Evolutionary conservation across 2,113 vertebrate species (phyloP), one percentile per base, ranked within the genome.

Genomic region (Marcusenius ussheri): DNA sequence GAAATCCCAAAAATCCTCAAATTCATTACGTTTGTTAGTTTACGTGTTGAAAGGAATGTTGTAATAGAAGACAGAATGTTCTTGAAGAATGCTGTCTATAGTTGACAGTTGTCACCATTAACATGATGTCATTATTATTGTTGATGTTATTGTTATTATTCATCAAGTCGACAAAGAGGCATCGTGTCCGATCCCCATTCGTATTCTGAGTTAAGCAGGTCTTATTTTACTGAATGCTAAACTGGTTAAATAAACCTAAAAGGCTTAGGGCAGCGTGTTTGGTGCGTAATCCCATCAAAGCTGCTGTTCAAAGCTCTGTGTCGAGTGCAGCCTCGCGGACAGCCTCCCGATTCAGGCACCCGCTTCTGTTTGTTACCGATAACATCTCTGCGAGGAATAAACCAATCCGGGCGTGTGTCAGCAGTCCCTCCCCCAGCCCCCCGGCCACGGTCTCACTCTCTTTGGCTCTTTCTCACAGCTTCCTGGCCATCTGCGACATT

Each of bases 401-500:
- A 74, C 66, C 11, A 27, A 35, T 35, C 27, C 3, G 10, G n/a
- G 3, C 1, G 27, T 15, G 27, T 70, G 66, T 66, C 24, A 27
- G n/a, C 9, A 11, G 58, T 62, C 58, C n/a, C 4, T 1, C 27
- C 47, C 24, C 46, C 24, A 24, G 0, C 46, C 46, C 74, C 53
- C 35, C 5, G 5, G 4, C 17, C 27, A 51, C 4, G 1, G 13
- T 5, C 35, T 35, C 74, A 19, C 31, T 39, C 4, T 49, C 42
- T 46, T 2, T 49, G 50, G 21, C 46, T 46, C 21, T 89, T 47
- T 91, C 27, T 70, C 21, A 90, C 94, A 99, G 98, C 91, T 95
- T 99, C 87, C 91, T 99, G 93, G 98, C 98, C 27, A 99, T 99
- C 91, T 99, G 98, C 88, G 98, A 99, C 95, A 99, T 99, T 92